Percentiles rank a stretch among this genome's conserved stretches.
Conservation (phyloP, 2,888 invertebrate species). For the Thera obeliscata region DNA sequence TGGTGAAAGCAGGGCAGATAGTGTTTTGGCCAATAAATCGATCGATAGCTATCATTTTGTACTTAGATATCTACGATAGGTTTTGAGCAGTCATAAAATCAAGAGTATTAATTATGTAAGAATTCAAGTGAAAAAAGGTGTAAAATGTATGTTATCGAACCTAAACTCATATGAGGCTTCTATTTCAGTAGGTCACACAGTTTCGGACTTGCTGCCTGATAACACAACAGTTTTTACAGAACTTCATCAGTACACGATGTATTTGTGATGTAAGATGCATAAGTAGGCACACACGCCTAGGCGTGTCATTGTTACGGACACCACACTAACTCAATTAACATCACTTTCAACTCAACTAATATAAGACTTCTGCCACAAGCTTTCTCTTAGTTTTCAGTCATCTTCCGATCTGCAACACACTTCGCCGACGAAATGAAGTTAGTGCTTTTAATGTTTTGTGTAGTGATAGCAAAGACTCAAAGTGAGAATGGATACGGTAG, state of each 20-base stretch:
- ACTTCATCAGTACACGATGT: constrained; percentile 38
- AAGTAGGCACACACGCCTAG: not conserved
- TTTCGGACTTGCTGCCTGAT: constrained; percentile 8
- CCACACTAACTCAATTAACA: constrained; percentile 76
- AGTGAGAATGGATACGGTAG: constrained; percentile 53
- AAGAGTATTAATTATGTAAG: not conserved
- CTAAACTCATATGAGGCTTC: not conserved
- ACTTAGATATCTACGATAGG: not conserved
- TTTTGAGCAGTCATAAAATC: not conserved
- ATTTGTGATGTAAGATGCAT: constrained; percentile 44
- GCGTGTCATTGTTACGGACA: constrained; percentile 43
- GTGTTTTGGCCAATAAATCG: not conserved
- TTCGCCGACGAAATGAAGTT: constrained; percentile 28
- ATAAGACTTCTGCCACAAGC: constrained; percentile 63
- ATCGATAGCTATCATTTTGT: not conserved
- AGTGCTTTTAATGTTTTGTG: constrained; percentile 50
- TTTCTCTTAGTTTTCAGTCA: constrained; percentile 68
- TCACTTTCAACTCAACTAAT: constrained; percentile 72
- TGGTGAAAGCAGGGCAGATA: too few relatives aligned
- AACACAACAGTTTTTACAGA: constrained; percentile 30
- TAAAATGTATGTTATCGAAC: not conserved
- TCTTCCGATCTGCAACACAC: not conserved
- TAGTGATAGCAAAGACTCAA: constrained; percentile 47
- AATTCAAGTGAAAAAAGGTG: not conserved
- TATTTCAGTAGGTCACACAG: constrained; percentile 21